phyloP scores from a whole-genome alignment of 2,888 invertebrate species.

The Subacronicta megacephala region DNA sequence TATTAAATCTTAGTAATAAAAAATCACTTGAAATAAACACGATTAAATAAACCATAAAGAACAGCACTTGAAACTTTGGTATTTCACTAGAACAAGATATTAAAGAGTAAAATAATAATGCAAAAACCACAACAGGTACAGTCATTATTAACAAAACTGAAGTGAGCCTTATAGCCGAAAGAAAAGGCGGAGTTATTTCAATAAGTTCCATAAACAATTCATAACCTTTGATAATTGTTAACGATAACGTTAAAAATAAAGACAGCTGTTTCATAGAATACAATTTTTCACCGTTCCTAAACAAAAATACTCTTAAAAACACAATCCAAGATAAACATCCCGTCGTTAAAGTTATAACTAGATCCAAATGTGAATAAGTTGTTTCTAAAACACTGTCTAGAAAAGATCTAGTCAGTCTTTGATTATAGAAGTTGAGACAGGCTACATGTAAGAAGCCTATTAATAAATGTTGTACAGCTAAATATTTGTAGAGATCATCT shows the following conservation, averaged over 20 bases:
- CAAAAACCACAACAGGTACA: conserved; percentile 39
- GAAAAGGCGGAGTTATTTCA: neutral
- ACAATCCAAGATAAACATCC: conserved; percentile 46
- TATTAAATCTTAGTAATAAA: conserved; percentile 49
- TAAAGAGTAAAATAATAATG: conserved; percentile 35
- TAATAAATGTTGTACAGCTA: conserved; percentile 46
- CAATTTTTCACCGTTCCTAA: conserved; percentile 45
- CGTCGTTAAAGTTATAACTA: conserved; percentile 43
- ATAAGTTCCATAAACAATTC: conserved; percentile 25
- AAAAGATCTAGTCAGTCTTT: neutral
- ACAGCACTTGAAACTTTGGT: conserved; percentile 35
- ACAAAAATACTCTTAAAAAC: conserved; percentile 55
- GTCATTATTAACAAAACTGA: conserved; percentile 52
- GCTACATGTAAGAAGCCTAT: conserved; percentile 32
- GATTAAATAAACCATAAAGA: conserved; percentile 41
- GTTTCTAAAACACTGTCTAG: neutral
- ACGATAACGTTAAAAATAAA: conserved; percentile 33
- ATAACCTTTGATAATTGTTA: conserved; percentile 39
- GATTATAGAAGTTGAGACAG: conserved; percentile 30
- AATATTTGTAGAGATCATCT: conserved; percentile 33
- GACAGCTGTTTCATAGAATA: conserved; percentile 48
- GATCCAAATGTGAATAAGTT: conserved; percentile 35
- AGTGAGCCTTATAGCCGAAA: conserved; percentile 43
- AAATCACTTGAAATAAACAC: conserved; percentile 49
- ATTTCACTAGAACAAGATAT: conserved; percentile 26